Base-by-base conservation (phyloP, 2,797 vertebrate genomes). In the Sebastes vulpes region DNA sequence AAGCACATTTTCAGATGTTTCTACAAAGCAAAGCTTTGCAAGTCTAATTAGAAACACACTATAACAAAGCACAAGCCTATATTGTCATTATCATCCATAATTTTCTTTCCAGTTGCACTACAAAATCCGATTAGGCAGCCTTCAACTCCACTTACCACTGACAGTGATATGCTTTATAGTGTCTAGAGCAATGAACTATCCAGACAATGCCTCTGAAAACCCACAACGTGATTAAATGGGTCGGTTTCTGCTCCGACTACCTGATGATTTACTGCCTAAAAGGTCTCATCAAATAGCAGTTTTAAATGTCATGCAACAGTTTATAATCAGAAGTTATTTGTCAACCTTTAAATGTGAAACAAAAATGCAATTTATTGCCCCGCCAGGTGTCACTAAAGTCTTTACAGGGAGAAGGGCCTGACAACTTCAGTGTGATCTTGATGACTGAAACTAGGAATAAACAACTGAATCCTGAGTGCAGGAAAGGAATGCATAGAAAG, bases 41-140 rank as follows among this genome's bases (percentile, higher is more conserved):
- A 3, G 63, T 72, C 8, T 69, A 59, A 75, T 81, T 31, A 64
- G 28, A 73, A 29, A 9, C 16, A 29, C 8, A 50, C n/a, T 3
- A 2, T 1, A 20, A 35, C 4, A 63, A 38, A 61, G 21, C 3
- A 29, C 21, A 75, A 16, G 63, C 32, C 50, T 31, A 38, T 57
- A 54, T 69, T 65, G 58, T 74, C 65, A 72, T 78, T 64, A 73
- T 79, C 38, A 54, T 35, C 53, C 18, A 5, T 80, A 65, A 78
- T 70, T 60, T 25, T 63, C 1, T 87, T 80, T 76, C 82, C 80
- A 83, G 75, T 75, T 11, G 53, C 65, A 2, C 42, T 14, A 26
- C 74, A 52, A 66, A 31, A 60, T 76, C 54, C 60, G 25, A 35
- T 83, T 64, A 65, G 46, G 29, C 73, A 9, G 72, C 63, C 12